Evolutionary conservation across 2,113 vertebrate species (phyloP).

Genomic region (Oreochromis spilurus): DNA sequence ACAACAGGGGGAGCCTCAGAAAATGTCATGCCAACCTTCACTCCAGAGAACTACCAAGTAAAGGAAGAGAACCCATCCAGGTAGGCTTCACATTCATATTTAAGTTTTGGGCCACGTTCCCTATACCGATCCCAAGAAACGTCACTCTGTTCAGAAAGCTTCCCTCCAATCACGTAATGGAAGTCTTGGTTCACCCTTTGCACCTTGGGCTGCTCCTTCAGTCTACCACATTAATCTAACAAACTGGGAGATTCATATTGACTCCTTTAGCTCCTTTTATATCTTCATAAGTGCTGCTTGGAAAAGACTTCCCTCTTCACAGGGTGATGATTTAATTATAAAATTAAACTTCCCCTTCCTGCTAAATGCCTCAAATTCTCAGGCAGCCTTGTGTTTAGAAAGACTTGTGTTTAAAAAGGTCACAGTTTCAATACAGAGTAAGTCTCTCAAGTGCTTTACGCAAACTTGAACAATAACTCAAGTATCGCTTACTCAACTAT

Average conservation of each 20-base stretch:
- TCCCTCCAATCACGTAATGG: slow-evolving; percentile 29
- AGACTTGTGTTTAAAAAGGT: neutral
- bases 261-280: slow-evolving; percentile 17
- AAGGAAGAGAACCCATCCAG: neutral
- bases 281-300: neutral
- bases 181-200: slow-evolving; percentile 5
- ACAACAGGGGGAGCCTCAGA: slow-evolving; percentile 8
- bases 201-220: neutral
- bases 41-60: neutral
- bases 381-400: neutral
- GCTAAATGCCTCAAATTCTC: neutral
- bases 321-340: slow-evolving; percentile 1
- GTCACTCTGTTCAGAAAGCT: slow-evolving; percentile 4
- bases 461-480: neutral
- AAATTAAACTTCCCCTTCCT: neutral
- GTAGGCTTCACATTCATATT: neutral
- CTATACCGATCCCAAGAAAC: neutral
- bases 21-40: neutral
- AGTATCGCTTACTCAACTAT: neutral
- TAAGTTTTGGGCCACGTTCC: neutral
- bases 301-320: neutral
- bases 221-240: slow-evolving; percentile 17
- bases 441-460: neutral
- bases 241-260: slow-evolving; percentile 2
- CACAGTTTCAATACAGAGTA: neutral